Conservation (phyloP, 2,888 invertebrate genomes). For the Cybosia mesomella region DNA sequence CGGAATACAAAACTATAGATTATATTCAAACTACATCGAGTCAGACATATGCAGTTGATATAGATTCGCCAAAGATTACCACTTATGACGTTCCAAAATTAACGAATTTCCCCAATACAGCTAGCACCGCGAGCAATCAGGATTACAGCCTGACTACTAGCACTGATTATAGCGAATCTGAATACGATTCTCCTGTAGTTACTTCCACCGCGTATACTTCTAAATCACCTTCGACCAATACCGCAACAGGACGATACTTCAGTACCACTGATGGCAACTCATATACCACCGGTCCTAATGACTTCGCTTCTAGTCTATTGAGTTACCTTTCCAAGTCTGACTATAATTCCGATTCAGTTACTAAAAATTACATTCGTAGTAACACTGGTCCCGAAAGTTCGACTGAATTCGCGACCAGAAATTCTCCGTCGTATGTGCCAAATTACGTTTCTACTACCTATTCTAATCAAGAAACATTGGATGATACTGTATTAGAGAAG, state of each 20-base stretch:
- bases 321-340: conserved; percentile 38
- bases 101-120: conserved; percentile 39
- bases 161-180: conserved; percentile 35
- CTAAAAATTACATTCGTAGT: conserved; percentile 31
- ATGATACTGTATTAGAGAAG: conserved; percentile 32
- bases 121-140: conserved; percentile 32
- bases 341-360: conserved; percentile 36
- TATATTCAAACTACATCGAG: conserved; percentile 28
- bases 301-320: conserved; percentile 36
- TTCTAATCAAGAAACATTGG: conserved; percentile 38
- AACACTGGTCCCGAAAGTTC: conserved; percentile 42
- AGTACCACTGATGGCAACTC: conserved; percentile 30
- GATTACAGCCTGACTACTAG: conserved; percentile 37
- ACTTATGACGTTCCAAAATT: conserved; percentile 47
- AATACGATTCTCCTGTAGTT: conserved; percentile 33
- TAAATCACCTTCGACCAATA: conserved; percentile 32
- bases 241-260: conserved; percentile 30
- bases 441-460: conserved; percentile 40
- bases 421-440: conserved; percentile 38
- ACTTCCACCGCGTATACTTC: conserved; percentile 30
- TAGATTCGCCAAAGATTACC: conserved; percentile 38
- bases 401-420: conserved; percentile 39
- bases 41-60: conserved; percentile 31
- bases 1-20: conserved; percentile 33
- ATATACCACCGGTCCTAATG: conserved; percentile 31